phyloP scores from a whole-genome alignment of 2,113 vertebrate species.

The Sprattus sprattus region DNA sequence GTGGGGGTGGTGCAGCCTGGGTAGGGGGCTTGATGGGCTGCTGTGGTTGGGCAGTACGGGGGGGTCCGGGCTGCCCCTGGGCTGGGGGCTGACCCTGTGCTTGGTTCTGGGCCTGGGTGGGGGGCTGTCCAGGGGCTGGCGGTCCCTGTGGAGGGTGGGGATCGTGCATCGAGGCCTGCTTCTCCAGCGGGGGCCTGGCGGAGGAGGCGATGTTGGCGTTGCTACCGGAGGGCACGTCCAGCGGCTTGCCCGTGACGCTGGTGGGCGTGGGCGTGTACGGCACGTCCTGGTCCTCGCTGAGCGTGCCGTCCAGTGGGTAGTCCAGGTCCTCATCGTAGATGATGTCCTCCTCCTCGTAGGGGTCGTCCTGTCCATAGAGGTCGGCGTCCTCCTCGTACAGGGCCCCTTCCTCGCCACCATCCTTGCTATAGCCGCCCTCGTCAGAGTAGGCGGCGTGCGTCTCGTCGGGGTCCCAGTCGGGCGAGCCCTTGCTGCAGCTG shows the following conservation, averaged over 20 bases:
- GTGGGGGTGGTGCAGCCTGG: conserved; percentile 51
- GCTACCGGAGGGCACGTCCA: conserved; percentile 41
- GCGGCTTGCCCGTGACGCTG: conserved; percentile 48
- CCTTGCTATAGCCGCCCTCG: conserved; percentile 81
- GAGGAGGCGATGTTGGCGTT: neutral
- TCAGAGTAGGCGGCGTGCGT: conserved; percentile 81
- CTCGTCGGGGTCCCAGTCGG: conserved; percentile 88
- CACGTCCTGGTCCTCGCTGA: conserved; percentile 70
- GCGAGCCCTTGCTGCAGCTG: conserved; percentile 90
- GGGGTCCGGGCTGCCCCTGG: conserved; percentile 46
- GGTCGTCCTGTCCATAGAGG: conserved; percentile 64
- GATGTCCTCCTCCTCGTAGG: conserved; percentile 71
- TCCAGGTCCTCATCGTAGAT: conserved; percentile 67
- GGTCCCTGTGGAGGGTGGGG: conserved; percentile 56
- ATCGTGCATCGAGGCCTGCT: conserved; percentile 71
- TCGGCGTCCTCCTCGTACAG: conserved; percentile 74
- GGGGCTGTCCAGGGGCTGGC: conserved; percentile 34
- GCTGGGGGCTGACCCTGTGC: conserved; percentile 46
- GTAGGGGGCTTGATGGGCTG: conserved; percentile 17
- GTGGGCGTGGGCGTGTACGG: conserved; percentile 72
- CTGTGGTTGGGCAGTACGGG: conserved; percentile 29
- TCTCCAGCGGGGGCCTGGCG: conserved; percentile 72
- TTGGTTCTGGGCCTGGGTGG: conserved; percentile 54
- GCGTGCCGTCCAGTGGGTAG: conserved; percentile 67
- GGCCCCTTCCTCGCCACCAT: conserved; percentile 81